A percentile compares a stretch with the other conserved stretches of the same genome.
Evolutionary conservation across 2,888 invertebrate genomes (phyloP).

Genomic region (Ormyrus pomaceus): DNA sequence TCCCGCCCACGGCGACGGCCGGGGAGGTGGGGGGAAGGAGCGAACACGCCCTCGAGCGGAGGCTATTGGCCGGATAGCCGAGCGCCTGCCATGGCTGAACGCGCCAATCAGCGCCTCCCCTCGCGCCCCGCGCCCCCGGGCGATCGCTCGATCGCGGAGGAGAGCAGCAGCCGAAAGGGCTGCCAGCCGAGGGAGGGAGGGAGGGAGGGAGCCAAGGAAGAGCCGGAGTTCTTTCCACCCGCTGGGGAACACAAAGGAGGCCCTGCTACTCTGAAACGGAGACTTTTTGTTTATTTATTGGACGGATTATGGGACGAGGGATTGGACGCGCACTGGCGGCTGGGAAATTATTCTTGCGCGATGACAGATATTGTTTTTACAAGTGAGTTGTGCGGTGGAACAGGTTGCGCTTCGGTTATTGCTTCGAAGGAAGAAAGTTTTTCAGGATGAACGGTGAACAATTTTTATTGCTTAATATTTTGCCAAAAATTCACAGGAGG

Average conservation of each 20-base stretch:
- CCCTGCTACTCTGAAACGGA: constrained; percentile 8
- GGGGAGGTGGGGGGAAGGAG: constrained; percentile 41
- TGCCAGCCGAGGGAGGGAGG: neutral
- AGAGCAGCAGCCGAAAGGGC: too few species aligned
- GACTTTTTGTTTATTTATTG: constrained; percentile 19
- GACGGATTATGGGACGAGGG: too few species aligned
- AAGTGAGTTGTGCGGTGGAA: too few species aligned
- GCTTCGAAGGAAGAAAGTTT: too few species aligned
- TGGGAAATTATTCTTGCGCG: too few species aligned
- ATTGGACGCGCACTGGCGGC: too few species aligned
- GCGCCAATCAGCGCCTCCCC: constrained; percentile 71
- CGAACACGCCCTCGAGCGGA: constrained; percentile 70
- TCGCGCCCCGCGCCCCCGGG: constrained; percentile 37
- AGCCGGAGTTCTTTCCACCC: too few species aligned
- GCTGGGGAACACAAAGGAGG: neutral
- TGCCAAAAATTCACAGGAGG: too few species aligned
- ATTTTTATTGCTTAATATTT: too few species aligned
- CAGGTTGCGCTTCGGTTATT: too few species aligned
- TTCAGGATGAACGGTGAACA: too few species aligned
- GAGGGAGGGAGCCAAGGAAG: neutral
- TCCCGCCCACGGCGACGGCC: constrained; percentile 18
- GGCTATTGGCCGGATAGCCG: constrained; percentile 75
- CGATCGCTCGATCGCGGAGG: neutral
- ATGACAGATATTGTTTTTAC: too few species aligned
- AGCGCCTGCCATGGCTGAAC: constrained; percentile 74